Conservation (phyloP, 2,797 vertebrate genomes). For the Gallirallus australis region DNA sequence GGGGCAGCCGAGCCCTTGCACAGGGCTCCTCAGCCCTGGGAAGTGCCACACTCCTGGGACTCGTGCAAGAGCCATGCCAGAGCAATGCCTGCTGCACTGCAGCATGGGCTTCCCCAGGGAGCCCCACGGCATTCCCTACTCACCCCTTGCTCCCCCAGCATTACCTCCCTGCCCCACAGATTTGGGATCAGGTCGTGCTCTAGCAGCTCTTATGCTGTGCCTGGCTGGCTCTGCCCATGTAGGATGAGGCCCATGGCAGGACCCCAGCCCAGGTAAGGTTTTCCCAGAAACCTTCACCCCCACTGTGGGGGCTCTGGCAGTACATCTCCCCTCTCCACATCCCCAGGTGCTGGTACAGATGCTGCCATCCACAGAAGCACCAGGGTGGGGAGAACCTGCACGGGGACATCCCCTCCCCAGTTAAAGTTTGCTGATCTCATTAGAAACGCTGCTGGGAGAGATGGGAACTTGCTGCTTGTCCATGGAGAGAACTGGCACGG, state of each 20-base stretch:
- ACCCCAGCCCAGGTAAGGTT: background rate
- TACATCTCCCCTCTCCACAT: rapidly evolving
- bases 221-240: rapidly evolving
- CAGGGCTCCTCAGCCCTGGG: rapidly evolving
- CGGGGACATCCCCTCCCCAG: background rate
- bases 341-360: background rate
- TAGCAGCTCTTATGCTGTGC: background rate
- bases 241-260: background rate
- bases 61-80: background rate
- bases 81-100: rapidly evolving
- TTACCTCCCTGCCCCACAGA: background rate
- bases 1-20: background rate
- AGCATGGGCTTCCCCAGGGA: rapidly evolving
- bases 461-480: background rate
- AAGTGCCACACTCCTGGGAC: rapidly evolving
- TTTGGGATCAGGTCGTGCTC: background rate
- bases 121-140: rapidly evolving
- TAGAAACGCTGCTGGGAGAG: background rate
- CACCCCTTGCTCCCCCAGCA: rapidly evolving
- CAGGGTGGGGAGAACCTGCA: background rate
- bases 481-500: background rate
- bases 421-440: background rate
- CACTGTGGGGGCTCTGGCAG: rapidly evolving
- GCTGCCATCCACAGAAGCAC: background rate
- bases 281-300: background rate